Base-by-base conservation (phyloP, 1,140 invertebrate genomes). In the Globodera ellingtonae region DNA sequence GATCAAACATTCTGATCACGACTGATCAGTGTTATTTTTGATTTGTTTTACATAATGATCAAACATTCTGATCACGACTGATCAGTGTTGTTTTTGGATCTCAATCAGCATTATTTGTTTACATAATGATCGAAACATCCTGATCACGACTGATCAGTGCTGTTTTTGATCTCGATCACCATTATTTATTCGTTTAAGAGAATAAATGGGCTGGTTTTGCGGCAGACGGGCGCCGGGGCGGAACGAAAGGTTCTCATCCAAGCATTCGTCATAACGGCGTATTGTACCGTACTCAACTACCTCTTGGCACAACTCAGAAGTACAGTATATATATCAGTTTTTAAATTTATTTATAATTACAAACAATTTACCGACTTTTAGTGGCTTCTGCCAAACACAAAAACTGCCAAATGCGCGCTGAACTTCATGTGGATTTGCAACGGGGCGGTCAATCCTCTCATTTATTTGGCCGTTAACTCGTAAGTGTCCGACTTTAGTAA, bases 381-480 rank as follows among this genome's bases (percentile, higher is more conserved):
- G 85, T n/a, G 65, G 21, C 56, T 87, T 7, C 77, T 86, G 3
- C 85, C 85, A 0, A 75, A 82, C 59, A 82, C 82, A 13, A 52
- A 81, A 15, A 79, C 82, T 44, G 80, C 80, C n/a, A 86, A 82
- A 52, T 78, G 76, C 13, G 79, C 70, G 4, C 69, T 86, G 10
- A 86, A 86, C 50, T 85, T 86, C 13, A 86, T 86, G 86, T 87
- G 85, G 85, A 86, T 87, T 71, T 70, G 77, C 6, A 86, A 86
- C 72, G 76, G 85, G 59, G 83, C 77, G 75, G 80, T 86, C 13
- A 84, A 86, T 78, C 85, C 85, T 8, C 62, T 86, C 15, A 79
- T 87, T 62, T 86, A 85, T 62, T 86, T 86, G 24, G 78, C 83
- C 56, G 79, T 85, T 15, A 86, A 86, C 72, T 75, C 72, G 85